Evolutionary conservation across 2,888 invertebrate genomes (phyloP), one percentile per base, ranked within the genome.

Genomic region (Erebia aethiops): DNA sequence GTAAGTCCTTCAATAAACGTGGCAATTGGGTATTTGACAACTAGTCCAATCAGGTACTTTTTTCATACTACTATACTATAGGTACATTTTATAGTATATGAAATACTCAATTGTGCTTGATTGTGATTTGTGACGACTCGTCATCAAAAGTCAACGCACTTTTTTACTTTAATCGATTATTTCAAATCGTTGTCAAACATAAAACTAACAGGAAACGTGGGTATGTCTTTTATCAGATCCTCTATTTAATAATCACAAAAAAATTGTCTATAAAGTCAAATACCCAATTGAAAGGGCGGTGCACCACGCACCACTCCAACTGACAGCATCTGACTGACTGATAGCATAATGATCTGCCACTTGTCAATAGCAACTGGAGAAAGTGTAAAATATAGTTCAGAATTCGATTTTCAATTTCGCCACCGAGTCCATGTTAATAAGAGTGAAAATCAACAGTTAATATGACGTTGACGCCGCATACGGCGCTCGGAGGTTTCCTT

Each of bases 391-490:
- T 70, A 70, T 70, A 51, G 51, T 64, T 56, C 70, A 52, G 69
- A 61, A 73, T 68, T 65, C 61, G 62, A 75, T 75, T 72, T 74
- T 72, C 70, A 72, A 72, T 68, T 70, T 71, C 72, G 69, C 71
- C 71, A 54, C 18, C 18, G 10, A 67, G 69, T 74, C 74, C 72
- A 74, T 71, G 73, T 69, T 81, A 83, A 87, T 89, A 89, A 90
- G 90, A 91, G 90, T 90, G 89, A 90, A 90, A 91, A 87, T 86
- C 74, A 83, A 87, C 84, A 81, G 87, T 87, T 86, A 84, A 78
- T 84, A 84, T 86, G 84, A 82, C 77, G 80, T 71, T 77, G 79
- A 76, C 76, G 81, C 81, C 81, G 84, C 81, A 83, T 90, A 89
- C 90, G 87, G 83, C 79, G 72, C 70, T 71, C 54, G 79, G 75